Percentiles rank a stretch among this genome's conserved stretches.
phyloP scores from a whole-genome alignment of 1,140 invertebrate genomes.

The Lordiphosa clarofinis region DNA sequence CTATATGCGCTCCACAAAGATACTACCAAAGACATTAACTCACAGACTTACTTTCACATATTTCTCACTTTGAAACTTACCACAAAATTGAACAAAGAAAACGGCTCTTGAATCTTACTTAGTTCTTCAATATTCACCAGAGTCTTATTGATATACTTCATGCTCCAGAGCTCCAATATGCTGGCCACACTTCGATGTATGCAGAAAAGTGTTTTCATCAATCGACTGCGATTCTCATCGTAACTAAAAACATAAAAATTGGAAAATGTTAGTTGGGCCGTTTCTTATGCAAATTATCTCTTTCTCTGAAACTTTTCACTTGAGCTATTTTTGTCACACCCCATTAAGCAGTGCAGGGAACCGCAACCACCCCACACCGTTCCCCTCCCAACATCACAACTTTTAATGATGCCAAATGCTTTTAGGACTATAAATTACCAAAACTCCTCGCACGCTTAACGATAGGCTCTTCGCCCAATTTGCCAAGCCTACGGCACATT shows the following conservation, averaged over 20 bases:
- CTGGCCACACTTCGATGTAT: constrained; percentile 91
- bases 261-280: constrained; percentile 18
- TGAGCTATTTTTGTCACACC: constrained; percentile 61
- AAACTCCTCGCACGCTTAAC: constrained; percentile 41
- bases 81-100: constrained; percentile 83
- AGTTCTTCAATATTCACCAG: constrained; percentile 81
- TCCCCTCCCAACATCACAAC: constrained; percentile 23
- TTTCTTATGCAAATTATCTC: constrained; percentile 65
- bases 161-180: constrained; percentile 90
- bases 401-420: constrained; percentile 68
- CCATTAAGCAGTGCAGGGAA: constrained; percentile 65
- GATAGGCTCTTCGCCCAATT: constrained; percentile 20
- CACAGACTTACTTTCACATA: constrained; percentile 15
- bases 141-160: constrained; percentile 73
- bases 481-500: constrained; percentile 22
- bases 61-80: constrained; percentile 36
- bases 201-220: constrained; percentile 85
- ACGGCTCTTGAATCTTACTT: constrained; percentile 81
- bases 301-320: constrained; percentile 62
- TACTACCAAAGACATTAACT: constrained; percentile 77
- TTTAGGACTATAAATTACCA: constrained; percentile 64
- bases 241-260: constrained; percentile 67
- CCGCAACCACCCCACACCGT: constrained; percentile 36
- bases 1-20: constrained; percentile 80
- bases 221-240: constrained; percentile 79